Evolutionary conservation across 2,797 vertebrate species (phyloP).

Genomic region (Tolypeutes matacus): DNA sequence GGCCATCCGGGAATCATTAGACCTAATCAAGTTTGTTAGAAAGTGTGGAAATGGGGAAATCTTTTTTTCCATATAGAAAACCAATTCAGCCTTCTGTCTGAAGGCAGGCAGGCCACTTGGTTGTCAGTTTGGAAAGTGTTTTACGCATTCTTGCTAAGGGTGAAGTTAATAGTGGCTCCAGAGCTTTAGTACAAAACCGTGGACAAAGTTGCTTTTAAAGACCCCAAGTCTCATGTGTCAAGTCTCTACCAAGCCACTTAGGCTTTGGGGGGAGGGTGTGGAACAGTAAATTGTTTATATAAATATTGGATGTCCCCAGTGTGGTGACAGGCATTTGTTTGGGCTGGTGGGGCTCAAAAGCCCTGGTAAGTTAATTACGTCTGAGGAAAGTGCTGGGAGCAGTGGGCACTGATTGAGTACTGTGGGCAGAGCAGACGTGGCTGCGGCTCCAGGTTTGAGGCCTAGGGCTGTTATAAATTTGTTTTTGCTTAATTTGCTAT

Average conservation of each 20-base stretch:
- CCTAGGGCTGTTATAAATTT: background rate
- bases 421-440: background rate
- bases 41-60: background rate
- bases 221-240: background rate
- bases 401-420: background rate
- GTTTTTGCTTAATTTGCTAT: background rate
- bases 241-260: background rate
- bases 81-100: background rate
- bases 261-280: background rate
- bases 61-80: background rate
- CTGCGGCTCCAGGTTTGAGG: background rate
- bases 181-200: background rate
- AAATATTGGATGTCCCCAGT: background rate
- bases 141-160: background rate
- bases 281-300: background rate
- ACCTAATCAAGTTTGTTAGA: background rate
- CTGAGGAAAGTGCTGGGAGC: background rate
- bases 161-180: background rate
- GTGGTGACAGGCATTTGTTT: background rate
- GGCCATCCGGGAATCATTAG: background rate
- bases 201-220: background rate
- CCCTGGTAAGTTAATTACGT: background rate
- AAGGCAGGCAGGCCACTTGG: background rate
- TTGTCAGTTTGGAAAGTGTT: background rate
- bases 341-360: background rate